phyloP scores from a whole-genome alignment of 1,140 invertebrate species.

The Hyles vespertilio region DNA sequence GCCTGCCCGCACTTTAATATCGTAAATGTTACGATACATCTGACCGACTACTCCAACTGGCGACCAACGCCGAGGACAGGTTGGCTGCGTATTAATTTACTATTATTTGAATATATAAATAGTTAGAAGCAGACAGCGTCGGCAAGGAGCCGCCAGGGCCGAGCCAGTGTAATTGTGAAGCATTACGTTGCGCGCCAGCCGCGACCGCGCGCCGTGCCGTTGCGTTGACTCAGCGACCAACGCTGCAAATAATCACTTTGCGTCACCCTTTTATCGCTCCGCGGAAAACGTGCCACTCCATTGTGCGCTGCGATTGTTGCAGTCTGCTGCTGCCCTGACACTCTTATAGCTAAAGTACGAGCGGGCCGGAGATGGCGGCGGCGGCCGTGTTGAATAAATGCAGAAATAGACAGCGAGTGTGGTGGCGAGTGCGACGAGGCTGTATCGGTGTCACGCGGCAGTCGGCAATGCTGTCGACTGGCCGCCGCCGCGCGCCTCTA shows the following conservation, averaged over 20 bases:
- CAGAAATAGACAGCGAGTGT: slow-evolving; percentile 50
- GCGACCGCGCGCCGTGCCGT: slow-evolving; percentile 8
- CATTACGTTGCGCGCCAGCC: neutral
- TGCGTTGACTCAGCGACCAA: slow-evolving; percentile 60
- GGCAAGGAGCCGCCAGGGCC: neutral
- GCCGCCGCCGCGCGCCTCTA: slow-evolving; percentile 8
- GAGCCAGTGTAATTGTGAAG: slow-evolving; percentile 7
- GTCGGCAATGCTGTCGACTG: slow-evolving; percentile 28
- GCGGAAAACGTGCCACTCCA: slow-evolving; percentile 53
- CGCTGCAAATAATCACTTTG: slow-evolving; percentile 71
- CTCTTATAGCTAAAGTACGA: slow-evolving; percentile 17
- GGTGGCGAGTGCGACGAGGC: slow-evolving; percentile 39
- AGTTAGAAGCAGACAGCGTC: too few relatives aligned
- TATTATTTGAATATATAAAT: too few relatives aligned
- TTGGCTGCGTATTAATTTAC: too few relatives aligned
- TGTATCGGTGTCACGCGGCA: slow-evolving; percentile 50
- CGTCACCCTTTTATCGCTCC: slow-evolving; percentile 66
- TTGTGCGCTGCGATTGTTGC: slow-evolving; percentile 39
- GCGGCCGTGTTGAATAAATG: slow-evolving; percentile 13
- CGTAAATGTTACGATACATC: neutral
- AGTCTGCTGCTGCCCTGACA: slow-evolving; percentile 22
- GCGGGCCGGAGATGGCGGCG: too few relatives aligned
- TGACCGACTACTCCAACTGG: too few relatives aligned
- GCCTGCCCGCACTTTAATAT: slow-evolving; percentile 9
- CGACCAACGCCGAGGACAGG: too few relatives aligned